Evolutionary conservation across 2,888 invertebrate genomes (phyloP).

Genomic region (Chydorus sphaericus): DNA sequence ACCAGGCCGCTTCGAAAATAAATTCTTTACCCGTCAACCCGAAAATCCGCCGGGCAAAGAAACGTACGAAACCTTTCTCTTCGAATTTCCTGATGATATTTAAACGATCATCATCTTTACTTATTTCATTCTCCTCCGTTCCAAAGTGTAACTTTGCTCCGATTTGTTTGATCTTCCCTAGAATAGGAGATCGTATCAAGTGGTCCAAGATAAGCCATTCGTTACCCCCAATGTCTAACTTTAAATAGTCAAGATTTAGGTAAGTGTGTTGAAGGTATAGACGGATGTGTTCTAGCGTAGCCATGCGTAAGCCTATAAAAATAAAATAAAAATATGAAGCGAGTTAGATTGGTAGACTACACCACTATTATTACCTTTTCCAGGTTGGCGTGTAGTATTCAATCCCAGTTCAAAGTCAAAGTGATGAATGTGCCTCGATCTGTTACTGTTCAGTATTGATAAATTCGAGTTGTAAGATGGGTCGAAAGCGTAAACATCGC

Average conservation of each 20-base stretch:
- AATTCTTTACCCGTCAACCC: background rate
- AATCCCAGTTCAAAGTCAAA: constrained; percentile 1
- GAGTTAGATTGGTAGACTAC: background rate
- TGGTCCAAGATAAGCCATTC: constrained; percentile 14
- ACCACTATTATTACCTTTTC: background rate
- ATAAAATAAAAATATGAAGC: background rate
- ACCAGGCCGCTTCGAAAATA: constrained; percentile 10
- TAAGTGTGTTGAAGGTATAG: background rate
- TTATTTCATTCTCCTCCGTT: too few species aligned
- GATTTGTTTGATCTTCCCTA: background rate
- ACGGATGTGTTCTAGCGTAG: background rate
- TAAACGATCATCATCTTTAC: background rate
- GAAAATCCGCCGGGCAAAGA: background rate
- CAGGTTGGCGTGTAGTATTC: background rate
- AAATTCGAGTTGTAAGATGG: constrained; percentile 3
- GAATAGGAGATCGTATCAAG: constrained; percentile 4
- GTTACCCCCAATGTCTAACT: constrained; percentile 17
- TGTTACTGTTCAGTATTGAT: background rate
- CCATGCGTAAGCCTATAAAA: constrained; percentile 4
- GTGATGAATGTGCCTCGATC: background rate
- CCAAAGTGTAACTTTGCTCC: constrained; percentile 1
- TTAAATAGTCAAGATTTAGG: constrained; percentile 13
- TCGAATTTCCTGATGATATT: background rate
- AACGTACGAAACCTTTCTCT: constrained; percentile 1
- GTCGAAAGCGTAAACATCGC: constrained; percentile 7